Evolutionary conservation across 2,797 vertebrate genomes (phyloP), one percentile per base, ranked within the genome.

Genomic region (Lepidocolaptes lacrymiger): DNA sequence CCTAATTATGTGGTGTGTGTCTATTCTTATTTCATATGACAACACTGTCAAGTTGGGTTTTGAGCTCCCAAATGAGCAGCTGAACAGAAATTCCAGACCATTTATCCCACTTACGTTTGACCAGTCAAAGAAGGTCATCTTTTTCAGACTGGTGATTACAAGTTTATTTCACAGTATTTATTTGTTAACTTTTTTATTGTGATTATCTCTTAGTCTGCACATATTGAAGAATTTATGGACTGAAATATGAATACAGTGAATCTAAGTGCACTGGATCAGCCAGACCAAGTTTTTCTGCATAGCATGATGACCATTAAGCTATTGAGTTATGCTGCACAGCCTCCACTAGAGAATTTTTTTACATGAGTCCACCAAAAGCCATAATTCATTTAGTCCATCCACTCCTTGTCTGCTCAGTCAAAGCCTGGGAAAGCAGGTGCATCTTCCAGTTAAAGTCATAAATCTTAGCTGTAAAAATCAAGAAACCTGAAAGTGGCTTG

Each of bases 391-490:
- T 76, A 59, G 18, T 32, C 14, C 14, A 9, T 75, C 36, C 51
- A 41, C 21, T 46, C 49, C 84, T 90, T 39, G 23, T 59, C 46
- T 55, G 4, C 23, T 83, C 37, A 61, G 10, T 37, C 41, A 92
- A 91, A 93, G 46, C 68, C 83, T 95, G 88, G 73, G 85, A 93
- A 96, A 85, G 23, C 88, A 96, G 89, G 82, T 95, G 77, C 44
- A 71, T 67, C 59, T 87, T 82, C 55, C 48, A 79, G 28, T 86
- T 88, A 79, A 88, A 89, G 80, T 64, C 55, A 90, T 89, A 52
- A 81, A 86, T 90, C 67, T 85, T 82, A 69, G 67, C 54, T 82
- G 59, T 68, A 89, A 93, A 88, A 86, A 55, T 7, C 32, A 84
- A 84, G 62, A 69, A 89, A 64, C 21, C 20, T 39, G 44, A 24